Evolutionary conservation across 2,888 invertebrate genomes (phyloP).

Genomic region (Apotomis betuletana): DNA sequence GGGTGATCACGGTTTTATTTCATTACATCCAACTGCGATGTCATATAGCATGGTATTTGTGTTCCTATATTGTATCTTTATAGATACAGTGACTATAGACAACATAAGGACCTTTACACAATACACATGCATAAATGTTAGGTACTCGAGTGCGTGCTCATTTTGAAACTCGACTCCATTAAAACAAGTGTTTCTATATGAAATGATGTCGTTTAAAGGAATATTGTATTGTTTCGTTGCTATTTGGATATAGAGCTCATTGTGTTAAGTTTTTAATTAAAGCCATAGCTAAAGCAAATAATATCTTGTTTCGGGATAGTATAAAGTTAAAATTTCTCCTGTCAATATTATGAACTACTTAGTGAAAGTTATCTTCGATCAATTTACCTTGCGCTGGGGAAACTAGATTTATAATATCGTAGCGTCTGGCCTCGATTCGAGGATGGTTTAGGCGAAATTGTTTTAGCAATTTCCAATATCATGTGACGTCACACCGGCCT

Average conservation of each 20-base stretch:
- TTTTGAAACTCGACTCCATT: too few relatives aligned
- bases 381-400: slow-evolving; percentile 25
- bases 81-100: too few relatives aligned
- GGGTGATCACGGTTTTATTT: slow-evolving; percentile 19
- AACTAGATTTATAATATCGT: slow-evolving; percentile 26
- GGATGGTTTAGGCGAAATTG: slow-evolving; percentile 26
- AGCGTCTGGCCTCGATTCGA: slow-evolving; percentile 25
- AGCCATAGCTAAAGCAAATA: neutral
- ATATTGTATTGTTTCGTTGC: too few relatives aligned
- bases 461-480: slow-evolving; percentile 27
- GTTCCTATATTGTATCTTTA: too few relatives aligned
- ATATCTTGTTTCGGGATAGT: neutral
- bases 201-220: too few relatives aligned
- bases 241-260: neutral
- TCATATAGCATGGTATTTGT: too few relatives aligned
- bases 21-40: slow-evolving; percentile 7
- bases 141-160: too few relatives aligned
- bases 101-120: too few relatives aligned
- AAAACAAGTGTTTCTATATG: too few relatives aligned
- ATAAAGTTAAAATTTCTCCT: neutral
- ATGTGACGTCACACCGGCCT: slow-evolving; percentile 24
- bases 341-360: neutral
- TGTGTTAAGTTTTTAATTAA: neutral
- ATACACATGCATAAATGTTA: too few relatives aligned
- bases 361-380: slow-evolving; percentile 24